Percentiles rank a stretch among this genome's conserved stretches.
phyloP scores from a whole-genome alignment of 2,113 vertebrate genomes.

The Willisornis vidua region DNA sequence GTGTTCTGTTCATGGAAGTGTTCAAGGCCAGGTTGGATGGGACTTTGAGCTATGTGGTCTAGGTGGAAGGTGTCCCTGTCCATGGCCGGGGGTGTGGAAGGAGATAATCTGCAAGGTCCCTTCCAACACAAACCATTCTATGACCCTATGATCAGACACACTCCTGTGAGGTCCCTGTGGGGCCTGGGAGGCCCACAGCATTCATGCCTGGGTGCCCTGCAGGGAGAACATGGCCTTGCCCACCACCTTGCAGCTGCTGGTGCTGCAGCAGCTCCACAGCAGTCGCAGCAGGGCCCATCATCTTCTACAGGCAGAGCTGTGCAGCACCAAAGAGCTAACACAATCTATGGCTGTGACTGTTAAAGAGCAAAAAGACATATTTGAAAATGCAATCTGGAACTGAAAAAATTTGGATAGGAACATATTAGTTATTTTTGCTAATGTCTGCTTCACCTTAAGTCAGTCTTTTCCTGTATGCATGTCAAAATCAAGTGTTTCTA shows the following conservation, averaged over 20 bases:
- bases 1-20: neutral
- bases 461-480: neutral
- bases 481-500: neutral
- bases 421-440: neutral
- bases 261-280: neutral
- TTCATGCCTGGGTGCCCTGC: neutral
- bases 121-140: neutral
- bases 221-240: neutral
- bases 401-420: neutral
- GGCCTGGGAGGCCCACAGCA: neutral
- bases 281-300: neutral
- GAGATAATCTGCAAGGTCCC: neutral
- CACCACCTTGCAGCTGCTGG: neutral
- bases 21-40: neutral
- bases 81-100: neutral
- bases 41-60: neutral
- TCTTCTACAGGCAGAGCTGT: neutral
- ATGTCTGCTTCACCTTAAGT: neutral
- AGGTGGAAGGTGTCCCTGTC: neutral
- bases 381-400: neutral
- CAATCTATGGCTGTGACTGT: neutral
- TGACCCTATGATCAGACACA: neutral
- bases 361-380: neutral
- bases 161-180: neutral
- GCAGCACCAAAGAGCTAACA: neutral